Percentiles rank a stretch among this genome's conserved stretches.
phyloP scores from a whole-genome alignment of 2,113 vertebrate species.

The Leptobrachium leishanense region DNA sequence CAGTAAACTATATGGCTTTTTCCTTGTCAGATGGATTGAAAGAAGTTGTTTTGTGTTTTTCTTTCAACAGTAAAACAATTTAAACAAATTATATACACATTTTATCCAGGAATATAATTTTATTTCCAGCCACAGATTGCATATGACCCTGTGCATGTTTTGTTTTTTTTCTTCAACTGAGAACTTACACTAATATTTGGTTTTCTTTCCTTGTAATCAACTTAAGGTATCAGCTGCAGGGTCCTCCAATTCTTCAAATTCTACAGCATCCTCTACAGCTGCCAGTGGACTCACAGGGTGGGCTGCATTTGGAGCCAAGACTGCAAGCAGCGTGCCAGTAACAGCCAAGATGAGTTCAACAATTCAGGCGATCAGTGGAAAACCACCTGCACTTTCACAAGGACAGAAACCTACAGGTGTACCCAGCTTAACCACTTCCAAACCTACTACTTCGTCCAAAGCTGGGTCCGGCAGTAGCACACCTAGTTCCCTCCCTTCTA shows the following conservation, averaged over 20 bases:
- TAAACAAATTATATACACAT: too few species aligned
- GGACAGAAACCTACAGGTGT: conserved; percentile 85
- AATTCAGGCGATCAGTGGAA: conserved; percentile 70
- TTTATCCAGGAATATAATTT: neutral
- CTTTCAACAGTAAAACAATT: too few species aligned
- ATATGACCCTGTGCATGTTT: neutral
- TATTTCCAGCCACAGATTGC: too few species aligned
- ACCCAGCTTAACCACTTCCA: conserved; percentile 79
- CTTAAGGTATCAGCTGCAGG: conserved; percentile 75
- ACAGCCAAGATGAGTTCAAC: conserved; percentile 80
- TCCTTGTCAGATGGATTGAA: neutral
- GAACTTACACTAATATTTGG: neutral
- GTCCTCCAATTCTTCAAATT: conserved; percentile 77
- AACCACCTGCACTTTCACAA: conserved; percentile 71
- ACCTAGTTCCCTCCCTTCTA: conserved; percentile 69
- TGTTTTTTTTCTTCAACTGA: neutral
- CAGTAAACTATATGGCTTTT: conserved; percentile 27
- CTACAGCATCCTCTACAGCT: conserved; percentile 74
- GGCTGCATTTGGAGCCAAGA: conserved; percentile 96
- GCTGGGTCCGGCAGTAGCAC: conserved; percentile 64
- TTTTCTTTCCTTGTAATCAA: conserved; percentile 38
- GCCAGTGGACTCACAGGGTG: conserved; percentile 90
- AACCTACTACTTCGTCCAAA: conserved; percentile 80
- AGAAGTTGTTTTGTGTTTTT: too few species aligned
- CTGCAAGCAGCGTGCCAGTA: conserved; percentile 75